Conservation (phyloP, 2,888 invertebrate genomes). For the Clostera curtula region DNA sequence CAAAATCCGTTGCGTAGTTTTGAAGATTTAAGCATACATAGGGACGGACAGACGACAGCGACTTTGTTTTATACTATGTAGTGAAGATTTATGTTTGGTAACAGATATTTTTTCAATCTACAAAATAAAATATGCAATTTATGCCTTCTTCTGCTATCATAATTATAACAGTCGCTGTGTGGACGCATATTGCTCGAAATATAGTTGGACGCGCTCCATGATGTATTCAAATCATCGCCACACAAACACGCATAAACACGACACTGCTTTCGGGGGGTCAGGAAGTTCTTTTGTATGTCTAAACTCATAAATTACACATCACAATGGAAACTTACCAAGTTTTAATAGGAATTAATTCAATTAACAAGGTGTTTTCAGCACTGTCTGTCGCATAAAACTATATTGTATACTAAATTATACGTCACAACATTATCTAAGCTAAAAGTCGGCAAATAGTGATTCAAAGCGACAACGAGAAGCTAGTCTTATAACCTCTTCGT, state of each 20-base stretch:
- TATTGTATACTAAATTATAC: background rate
- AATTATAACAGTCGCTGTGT: slow-evolving; percentile 33
- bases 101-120: too few species aligned
- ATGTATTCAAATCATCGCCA: slow-evolving; percentile 38
- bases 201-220: slow-evolving; percentile 56
- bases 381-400: too few species aligned
- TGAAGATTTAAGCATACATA: too few species aligned
- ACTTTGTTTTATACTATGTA: too few species aligned
- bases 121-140: slow-evolving; percentile 40
- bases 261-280: slow-evolving; percentile 13
- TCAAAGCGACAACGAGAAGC: slow-evolving; percentile 48
- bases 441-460: slow-evolving; percentile 58
- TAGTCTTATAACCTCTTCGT: slow-evolving; percentile 49
- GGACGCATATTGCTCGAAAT: slow-evolving; percentile 46
- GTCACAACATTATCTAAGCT: slow-evolving; percentile 12
- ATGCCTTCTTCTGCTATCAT: slow-evolving; percentile 38
- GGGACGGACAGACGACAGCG: too few species aligned
- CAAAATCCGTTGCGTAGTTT: too few species aligned
- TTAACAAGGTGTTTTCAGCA: background rate
- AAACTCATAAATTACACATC: background rate
- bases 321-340: background rate
- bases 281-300: slow-evolving; percentile 5
- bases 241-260: slow-evolving; percentile 38
- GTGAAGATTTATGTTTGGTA: too few species aligned
- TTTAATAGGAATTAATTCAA: background rate